Evolutionary conservation across 2,888 invertebrate genomes (phyloP).

Genomic region (Esperia sulphurella): DNA sequence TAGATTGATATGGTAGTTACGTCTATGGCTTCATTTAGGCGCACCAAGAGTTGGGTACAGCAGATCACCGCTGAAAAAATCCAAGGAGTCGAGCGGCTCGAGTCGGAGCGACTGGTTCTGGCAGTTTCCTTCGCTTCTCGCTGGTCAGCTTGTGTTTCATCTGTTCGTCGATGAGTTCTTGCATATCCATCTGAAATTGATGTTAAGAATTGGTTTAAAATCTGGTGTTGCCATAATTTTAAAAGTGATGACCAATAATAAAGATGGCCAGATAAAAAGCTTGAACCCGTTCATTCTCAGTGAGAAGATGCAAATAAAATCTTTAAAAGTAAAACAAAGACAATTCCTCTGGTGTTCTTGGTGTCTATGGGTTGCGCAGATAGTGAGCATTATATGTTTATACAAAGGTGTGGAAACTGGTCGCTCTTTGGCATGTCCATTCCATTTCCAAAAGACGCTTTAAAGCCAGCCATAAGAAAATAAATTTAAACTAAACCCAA

Average conservation of each 20-base stretch:
- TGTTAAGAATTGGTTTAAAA: not conserved
- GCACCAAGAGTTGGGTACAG: constrained; percentile 46
- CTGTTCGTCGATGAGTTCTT: constrained; percentile 93
- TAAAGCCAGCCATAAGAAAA: no score
- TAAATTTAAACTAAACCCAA: no score
- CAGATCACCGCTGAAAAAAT: constrained; percentile 77
- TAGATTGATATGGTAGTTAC: constrained; percentile 48
- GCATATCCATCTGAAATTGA: constrained; percentile 93
- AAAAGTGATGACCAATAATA: not conserved
- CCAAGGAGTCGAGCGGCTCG: constrained; percentile 62
- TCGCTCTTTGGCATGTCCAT: no score
- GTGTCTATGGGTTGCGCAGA: no score
- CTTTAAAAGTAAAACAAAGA: no score
- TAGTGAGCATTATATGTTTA: no score
- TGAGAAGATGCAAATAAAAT: no score
- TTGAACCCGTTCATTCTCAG: not conserved
- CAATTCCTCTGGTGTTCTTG: no score
- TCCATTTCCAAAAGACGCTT: no score
- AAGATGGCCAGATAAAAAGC: not conserved
- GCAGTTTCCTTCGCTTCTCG: constrained; percentile 74
- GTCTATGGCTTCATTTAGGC: constrained; percentile 47
- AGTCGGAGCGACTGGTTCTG: constrained; percentile 58
- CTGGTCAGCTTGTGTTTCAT: constrained; percentile 90
- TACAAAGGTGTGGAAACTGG: no score
- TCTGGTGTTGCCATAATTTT: not conserved